Conservation (phyloP, 2,797 vertebrate genomes). For the Epinephelus coioides region DNA sequence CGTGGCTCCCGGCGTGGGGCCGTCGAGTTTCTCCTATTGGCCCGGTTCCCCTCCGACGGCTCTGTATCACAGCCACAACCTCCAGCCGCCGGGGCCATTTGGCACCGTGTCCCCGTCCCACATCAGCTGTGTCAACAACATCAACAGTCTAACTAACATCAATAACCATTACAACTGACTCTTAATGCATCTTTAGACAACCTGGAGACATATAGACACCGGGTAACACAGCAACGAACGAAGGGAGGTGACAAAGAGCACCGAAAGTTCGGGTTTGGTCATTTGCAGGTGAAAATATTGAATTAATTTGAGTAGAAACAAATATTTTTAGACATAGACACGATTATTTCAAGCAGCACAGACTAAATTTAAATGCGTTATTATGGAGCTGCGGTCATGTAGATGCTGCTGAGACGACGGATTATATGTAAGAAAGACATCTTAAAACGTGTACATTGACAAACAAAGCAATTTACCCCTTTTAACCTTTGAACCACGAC, state of each 20-base stretch:
- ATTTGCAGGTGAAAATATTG: not conserved
- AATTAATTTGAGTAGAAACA: not conserved
- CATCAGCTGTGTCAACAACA: constrained; percentile 89
- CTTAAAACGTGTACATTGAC: not conserved
- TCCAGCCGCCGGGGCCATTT: constrained; percentile 91
- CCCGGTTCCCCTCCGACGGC: constrained; percentile 88
- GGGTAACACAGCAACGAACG: not conserved
- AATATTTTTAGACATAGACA: not conserved
- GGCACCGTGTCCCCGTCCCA: constrained; percentile 87
- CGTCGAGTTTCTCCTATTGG: constrained; percentile 97
- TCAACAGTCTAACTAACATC: constrained; percentile 92
- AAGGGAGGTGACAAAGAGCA: not conserved
- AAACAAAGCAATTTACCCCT: not conserved
- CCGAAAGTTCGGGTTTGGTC: not conserved
- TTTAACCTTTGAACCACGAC: not conserved
- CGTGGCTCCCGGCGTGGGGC: constrained; percentile 91
- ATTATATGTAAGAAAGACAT: not conserved
- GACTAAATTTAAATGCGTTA: not conserved
- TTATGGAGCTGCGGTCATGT: not conserved
- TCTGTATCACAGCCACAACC: constrained; percentile 91
- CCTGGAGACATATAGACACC: not conserved
- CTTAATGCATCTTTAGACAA: not conserved
- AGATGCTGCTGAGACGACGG: not conserved
- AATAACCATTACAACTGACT: constrained; percentile 94
- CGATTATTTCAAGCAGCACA: not conserved